Percentiles rank a stretch among this genome's conserved stretches.
phyloP scores from a whole-genome alignment of 1,140 invertebrate species.

The Cotesia glomerata region DNA sequence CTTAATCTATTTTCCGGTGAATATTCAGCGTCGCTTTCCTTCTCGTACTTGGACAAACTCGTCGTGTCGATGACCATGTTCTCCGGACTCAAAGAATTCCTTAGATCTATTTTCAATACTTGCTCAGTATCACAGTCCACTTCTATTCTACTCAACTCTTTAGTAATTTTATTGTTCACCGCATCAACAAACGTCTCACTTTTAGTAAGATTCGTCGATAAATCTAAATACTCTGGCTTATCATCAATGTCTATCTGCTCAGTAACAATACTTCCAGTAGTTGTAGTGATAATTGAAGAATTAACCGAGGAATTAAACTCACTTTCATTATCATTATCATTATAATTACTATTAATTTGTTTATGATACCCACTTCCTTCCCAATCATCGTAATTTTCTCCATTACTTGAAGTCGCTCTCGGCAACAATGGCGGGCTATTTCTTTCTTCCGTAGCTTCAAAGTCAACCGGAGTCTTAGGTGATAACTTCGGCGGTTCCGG shows the following conservation, averaged over 20 bases:
- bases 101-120: slow-evolving; percentile 14
- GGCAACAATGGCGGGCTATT: slow-evolving; percentile 44
- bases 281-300: slow-evolving; percentile 19
- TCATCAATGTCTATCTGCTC: slow-evolving; percentile 20
- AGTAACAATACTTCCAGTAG: background rate
- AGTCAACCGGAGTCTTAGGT: slow-evolving; percentile 34
- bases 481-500: slow-evolving; percentile 46
- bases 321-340: background rate
- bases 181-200: background rate
- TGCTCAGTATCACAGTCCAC: slow-evolving; percentile 3
- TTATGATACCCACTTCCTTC: background rate
- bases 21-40: background rate
- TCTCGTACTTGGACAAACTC: background rate
- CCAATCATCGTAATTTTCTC: slow-evolving; percentile 17
- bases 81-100: slow-evolving; percentile 10
- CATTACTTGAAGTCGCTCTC: slow-evolving; percentile 27
- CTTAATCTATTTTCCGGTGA: background rate
- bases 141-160: background rate
- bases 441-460: slow-evolving; percentile 20
- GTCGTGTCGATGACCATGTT: slow-evolving; percentile 26
- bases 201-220: background rate
- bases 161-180: background rate
- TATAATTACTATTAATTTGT: background rate
- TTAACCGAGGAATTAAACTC: background rate
- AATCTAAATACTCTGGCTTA: background rate